Evolutionary conservation across 1,140 invertebrate genomes (phyloP).

Genomic region (Centruroides sculpturatus): DNA sequence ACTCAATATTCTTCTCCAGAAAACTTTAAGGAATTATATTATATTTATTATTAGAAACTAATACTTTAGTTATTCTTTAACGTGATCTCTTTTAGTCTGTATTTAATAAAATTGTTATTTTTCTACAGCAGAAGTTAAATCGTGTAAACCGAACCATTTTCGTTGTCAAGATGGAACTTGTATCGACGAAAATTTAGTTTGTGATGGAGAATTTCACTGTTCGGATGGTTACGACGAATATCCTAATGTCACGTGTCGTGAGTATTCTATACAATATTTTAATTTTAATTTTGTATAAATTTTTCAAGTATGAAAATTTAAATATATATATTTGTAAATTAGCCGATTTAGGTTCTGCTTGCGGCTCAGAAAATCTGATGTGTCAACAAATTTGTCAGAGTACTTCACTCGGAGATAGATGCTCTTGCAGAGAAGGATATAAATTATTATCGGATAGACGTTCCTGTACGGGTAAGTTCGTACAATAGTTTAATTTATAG

Average conservation of each 20-base stretch:
- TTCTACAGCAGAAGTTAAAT: too few relatives aligned
- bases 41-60: too few relatives aligned
- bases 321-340: too few relatives aligned
- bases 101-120: too few relatives aligned
- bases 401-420: slow-evolving; percentile 45
- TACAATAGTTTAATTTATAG: too few relatives aligned
- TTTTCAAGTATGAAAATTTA: too few relatives aligned
- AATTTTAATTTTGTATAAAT: too few relatives aligned
- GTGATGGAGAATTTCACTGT: slow-evolving; percentile 20
- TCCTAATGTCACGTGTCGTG: slow-evolving; percentile 21
- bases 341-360: slow-evolving; percentile 7
- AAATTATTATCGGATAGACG: slow-evolving; percentile 46
- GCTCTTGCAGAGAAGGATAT: slow-evolving; percentile 63
- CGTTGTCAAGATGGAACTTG: slow-evolving; percentile 55
- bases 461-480: slow-evolving; percentile 27
- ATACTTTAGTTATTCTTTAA: too few relatives aligned
- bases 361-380: slow-evolving; percentile 25
- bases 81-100: too few relatives aligned
- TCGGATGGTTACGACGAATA: slow-evolving; percentile 22
- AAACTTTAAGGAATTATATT: too few relatives aligned
- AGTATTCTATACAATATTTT: slow-evolving; percentile 1
- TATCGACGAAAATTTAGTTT: slow-evolving; percentile 18
- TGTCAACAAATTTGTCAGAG: slow-evolving; percentile 58
- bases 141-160: slow-evolving; percentile 41
- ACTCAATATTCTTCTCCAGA: too few relatives aligned